A percentile compares a stretch with the other conserved stretches of the same genome.
Conservation (phyloP, 2,797 vertebrate genomes). For the Notoglanidium macrostoma region DNA sequence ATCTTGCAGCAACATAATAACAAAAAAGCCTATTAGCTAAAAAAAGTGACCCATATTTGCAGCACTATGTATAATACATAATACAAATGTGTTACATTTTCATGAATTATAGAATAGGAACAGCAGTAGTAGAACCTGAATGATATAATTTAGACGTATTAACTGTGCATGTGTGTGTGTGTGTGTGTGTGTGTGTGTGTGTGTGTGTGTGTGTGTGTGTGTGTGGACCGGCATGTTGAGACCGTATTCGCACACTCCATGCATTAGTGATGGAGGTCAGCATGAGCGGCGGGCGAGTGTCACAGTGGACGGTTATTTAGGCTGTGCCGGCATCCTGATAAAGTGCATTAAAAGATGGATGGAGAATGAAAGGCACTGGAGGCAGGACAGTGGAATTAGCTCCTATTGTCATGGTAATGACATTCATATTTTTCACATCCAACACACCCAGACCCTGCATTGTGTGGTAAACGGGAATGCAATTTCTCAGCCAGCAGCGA, state of each 20-base stretch:
- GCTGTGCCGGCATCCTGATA: slow-evolving; percentile 77
- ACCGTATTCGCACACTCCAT: slow-evolving; percentile 15
- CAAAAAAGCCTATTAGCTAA: background rate
- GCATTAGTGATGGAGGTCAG: slow-evolving; percentile 21
- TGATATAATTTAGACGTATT: background rate
- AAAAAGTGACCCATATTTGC: background rate
- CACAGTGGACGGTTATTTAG: slow-evolving; percentile 63
- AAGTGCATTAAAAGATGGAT: slow-evolving; percentile 71
- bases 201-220: background rate
- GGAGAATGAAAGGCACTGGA: slow-evolving; percentile 66
- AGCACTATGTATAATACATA: background rate
- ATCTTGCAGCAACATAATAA: background rate
- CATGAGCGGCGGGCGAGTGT: slow-evolving; percentile 29
- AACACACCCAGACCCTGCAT: slow-evolving; percentile 75
- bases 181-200: background rate
- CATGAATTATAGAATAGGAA: background rate
- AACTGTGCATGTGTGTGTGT: background rate
- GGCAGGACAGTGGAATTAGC: slow-evolving; percentile 79
- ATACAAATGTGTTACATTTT: background rate
- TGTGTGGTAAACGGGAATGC: slow-evolving; percentile 81
- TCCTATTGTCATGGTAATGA: slow-evolving; percentile 84
- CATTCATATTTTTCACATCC: slow-evolving; percentile 78
- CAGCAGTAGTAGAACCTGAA: background rate
- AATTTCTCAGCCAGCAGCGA: slow-evolving; percentile 77
- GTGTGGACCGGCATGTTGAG: background rate